A percentile compares a stretch with the other conserved stretches of the same genome.
Evolutionary conservation across 2,113 vertebrate species (phyloP).

Genomic region (Albula goreensis): DNA sequence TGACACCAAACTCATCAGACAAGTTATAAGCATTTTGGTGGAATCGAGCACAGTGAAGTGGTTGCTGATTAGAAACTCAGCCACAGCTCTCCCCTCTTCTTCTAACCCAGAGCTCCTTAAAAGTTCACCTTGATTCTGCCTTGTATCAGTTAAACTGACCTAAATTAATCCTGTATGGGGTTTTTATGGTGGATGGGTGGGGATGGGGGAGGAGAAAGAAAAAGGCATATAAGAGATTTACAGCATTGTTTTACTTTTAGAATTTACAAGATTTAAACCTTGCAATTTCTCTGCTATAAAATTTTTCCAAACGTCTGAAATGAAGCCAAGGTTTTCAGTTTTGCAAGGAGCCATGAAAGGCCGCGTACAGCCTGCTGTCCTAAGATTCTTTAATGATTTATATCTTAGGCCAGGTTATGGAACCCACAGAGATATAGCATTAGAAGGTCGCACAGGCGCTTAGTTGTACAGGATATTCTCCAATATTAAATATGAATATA

Average conservation of each 20-base stretch:
- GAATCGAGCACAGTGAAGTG: constrained; percentile 28
- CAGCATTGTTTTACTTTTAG: constrained; percentile 65
- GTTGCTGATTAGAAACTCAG: constrained; percentile 60
- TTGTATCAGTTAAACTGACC: constrained; percentile 72
- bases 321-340: constrained; percentile 59
- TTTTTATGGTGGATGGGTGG: constrained; percentile 59
- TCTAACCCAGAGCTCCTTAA: constrained; percentile 51
- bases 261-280: constrained; percentile 67
- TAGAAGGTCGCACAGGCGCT: constrained; percentile 20
- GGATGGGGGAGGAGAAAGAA: background rate
- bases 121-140: constrained; percentile 69
- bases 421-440: constrained; percentile 26
- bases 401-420: constrained; percentile 61
- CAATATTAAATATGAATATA: constrained; percentile 18
- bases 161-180: constrained; percentile 74
- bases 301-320: constrained; percentile 67
- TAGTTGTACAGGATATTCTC: constrained; percentile 12
- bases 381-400: constrained; percentile 67
- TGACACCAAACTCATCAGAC: constrained; percentile 65
- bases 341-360: constrained; percentile 66
- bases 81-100: constrained; percentile 36
- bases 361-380: constrained; percentile 51
- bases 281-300: constrained; percentile 51
- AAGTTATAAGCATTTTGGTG: constrained; percentile 25
- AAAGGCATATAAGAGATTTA: constrained; percentile 67